phyloP scores from a whole-genome alignment of 2,113 vertebrate species.

The Passer domesticus region DNA sequence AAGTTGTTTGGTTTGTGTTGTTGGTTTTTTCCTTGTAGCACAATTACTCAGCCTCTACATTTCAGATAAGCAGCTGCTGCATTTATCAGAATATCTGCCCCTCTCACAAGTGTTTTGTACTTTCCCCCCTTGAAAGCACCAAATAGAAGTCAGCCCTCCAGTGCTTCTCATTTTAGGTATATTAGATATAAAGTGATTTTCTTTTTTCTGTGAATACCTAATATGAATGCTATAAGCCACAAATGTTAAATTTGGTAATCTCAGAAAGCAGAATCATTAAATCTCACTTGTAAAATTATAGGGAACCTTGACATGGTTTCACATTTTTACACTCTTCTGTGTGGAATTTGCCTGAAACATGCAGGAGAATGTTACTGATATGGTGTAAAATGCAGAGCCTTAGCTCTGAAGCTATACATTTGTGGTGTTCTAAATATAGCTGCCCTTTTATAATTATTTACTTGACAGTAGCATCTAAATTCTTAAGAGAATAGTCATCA shows the following conservation, averaged over 20 bases:
- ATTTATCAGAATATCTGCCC: neutral
- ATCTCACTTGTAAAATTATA: neutral
- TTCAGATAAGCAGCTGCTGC: neutral
- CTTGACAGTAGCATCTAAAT: neutral
- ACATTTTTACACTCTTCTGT: neutral
- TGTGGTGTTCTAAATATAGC: neutral
- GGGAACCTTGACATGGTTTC: neutral
- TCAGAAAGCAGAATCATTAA: neutral
- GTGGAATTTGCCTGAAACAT: neutral
- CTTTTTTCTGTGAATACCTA: neutral
- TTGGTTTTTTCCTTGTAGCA: neutral
- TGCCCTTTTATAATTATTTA: neutral
- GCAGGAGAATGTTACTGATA: neutral
- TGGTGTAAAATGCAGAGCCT: neutral
- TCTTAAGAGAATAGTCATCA: neutral
- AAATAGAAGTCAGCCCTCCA: neutral
- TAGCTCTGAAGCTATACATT: neutral
- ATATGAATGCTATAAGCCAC: neutral
- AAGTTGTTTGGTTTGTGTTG: neutral
- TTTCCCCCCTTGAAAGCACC: neutral
- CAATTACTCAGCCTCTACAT: neutral
- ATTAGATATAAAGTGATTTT: neutral
- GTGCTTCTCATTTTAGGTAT: neutral
- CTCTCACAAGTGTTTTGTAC: neutral
- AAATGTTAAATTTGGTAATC: neutral